A percentile compares a stretch with the other conserved stretches of the same genome.
These are phyloP conservation scores for Marmota monax DNA, from an alignment of 2,113 vertebrate species.

Conservation along the genomic window DNA sequence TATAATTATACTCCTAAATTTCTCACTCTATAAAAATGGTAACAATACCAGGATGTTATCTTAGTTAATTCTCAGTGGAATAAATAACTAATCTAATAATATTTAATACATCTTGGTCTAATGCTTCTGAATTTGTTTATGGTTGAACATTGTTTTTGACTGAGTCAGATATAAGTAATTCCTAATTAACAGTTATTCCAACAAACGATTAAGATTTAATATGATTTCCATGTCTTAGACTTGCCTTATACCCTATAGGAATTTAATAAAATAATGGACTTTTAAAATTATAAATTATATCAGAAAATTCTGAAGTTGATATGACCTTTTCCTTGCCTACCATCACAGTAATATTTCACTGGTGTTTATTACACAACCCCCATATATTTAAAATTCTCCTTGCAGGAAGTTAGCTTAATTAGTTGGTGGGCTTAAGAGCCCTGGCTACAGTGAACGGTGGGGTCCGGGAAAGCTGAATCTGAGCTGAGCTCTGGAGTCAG, in stretches of 20 bases:
- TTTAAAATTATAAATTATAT: slow-evolving; percentile 25
- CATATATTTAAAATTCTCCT: background rate
- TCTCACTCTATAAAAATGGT: background rate
- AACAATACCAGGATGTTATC: background rate
- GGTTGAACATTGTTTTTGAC: slow-evolving; percentile 34
- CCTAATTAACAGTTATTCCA: slow-evolving; percentile 20
- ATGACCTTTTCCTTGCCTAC: background rate
- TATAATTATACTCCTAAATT: slow-evolving; percentile 45
- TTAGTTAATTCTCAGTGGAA: slow-evolving; percentile 36
- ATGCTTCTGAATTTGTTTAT: slow-evolving; percentile 49
- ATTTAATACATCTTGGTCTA: background rate
- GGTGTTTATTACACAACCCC: background rate
- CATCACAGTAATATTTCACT: slow-evolving; percentile 32
- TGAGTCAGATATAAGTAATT: slow-evolving; percentile 50
- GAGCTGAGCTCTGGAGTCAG: slow-evolving; percentile 34
- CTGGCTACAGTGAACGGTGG: background rate
- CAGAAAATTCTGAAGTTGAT: background rate
- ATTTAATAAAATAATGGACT: slow-evolving; percentile 26
- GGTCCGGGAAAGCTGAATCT: background rate
- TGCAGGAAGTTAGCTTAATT: slow-evolving; percentile 67
- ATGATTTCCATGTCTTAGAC: background rate
- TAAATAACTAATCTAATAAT: slow-evolving; percentile 50
- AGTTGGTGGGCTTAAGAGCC: slow-evolving; percentile 55
- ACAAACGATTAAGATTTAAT: slow-evolving; percentile 39
- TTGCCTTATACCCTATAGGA: background rate